Evolutionary conservation across 2,797 vertebrate species (phyloP).

Genomic region (Pyrocephalus nanus): DNA sequence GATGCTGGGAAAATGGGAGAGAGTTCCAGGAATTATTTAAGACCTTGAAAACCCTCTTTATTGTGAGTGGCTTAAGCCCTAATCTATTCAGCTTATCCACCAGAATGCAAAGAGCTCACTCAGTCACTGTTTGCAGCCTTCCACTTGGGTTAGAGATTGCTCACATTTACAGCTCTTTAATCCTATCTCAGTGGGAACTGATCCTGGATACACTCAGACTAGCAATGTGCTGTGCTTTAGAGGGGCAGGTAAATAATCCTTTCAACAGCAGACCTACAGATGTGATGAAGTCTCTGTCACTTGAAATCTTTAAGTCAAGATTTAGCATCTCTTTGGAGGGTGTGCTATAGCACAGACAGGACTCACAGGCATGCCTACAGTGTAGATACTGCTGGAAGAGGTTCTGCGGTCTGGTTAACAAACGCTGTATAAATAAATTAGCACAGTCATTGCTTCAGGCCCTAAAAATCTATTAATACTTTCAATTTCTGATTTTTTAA

Average conservation of each 20-base stretch:
- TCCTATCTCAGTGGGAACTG: neutral
- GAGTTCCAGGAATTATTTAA: slow-evolving; percentile 12
- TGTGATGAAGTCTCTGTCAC: neutral
- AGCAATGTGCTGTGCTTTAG: neutral
- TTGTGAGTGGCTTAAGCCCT: neutral
- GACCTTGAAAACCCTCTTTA: slow-evolving; percentile 3
- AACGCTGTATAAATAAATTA: slow-evolving; percentile 45
- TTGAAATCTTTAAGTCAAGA: slow-evolving; percentile 5
- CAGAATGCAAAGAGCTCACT: slow-evolving; percentile 17
- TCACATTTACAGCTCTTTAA: slow-evolving; percentile 41
- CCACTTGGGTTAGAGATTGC: slow-evolving; percentile 37
- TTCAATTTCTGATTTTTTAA: slow-evolving; percentile 23
- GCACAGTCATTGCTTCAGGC: slow-evolving; percentile 29
- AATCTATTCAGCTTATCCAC: slow-evolving; percentile 22
- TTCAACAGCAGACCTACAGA: slow-evolving; percentile 1
- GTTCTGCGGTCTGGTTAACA: neutral
- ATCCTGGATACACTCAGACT: slow-evolving; percentile 6
- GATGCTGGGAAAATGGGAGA: neutral
- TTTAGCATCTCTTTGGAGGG: neutral
- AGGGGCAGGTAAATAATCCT: slow-evolving; percentile 17
- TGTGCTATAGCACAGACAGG: neutral
- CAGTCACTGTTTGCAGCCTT: slow-evolving; percentile 3
- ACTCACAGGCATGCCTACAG: neutral
- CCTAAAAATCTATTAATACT: slow-evolving; percentile 59
- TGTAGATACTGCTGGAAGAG: neutral